These are phyloP conservation scores for Ailuropoda melanoleuca DNA, from an alignment of 2,113 vertebrate genomes.

Conservation along the genomic window DNA sequence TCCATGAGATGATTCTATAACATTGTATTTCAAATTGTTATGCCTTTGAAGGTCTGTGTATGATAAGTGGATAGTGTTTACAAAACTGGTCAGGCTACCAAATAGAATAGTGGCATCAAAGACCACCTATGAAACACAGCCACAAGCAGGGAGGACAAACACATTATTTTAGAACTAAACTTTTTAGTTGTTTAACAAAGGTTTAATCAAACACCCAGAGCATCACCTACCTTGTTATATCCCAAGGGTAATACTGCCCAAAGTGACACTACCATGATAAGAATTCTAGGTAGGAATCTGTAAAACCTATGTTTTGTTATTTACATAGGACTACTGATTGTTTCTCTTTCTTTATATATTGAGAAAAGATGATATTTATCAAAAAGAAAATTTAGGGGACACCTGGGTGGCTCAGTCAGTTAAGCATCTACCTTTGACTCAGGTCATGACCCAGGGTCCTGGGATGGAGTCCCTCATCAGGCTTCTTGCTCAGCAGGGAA, in stretches of 20 bases:
- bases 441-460: neutral
- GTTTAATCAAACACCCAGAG: neutral
- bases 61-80: neutral
- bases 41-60: neutral
- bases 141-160: neutral
- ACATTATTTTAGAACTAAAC: neutral
- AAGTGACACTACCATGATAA: neutral
- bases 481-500: neutral
- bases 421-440: neutral
- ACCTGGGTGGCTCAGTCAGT: neutral
- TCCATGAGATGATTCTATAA: neutral
- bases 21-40: neutral
- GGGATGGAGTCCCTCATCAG: neutral
- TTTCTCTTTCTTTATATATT: neutral
- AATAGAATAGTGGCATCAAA: neutral
- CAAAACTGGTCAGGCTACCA: neutral
- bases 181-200: neutral
- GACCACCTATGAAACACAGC: neutral
- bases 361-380: neutral
- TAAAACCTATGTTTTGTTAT: neutral
- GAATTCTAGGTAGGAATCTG: neutral
- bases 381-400: neutral
- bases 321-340: neutral
- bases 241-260: neutral
- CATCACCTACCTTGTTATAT: neutral